Percentiles rank a stretch among this genome's conserved stretches.
phyloP scores from a whole-genome alignment of 1,140 invertebrate species.

The Leptopilina clavipes region DNA sequence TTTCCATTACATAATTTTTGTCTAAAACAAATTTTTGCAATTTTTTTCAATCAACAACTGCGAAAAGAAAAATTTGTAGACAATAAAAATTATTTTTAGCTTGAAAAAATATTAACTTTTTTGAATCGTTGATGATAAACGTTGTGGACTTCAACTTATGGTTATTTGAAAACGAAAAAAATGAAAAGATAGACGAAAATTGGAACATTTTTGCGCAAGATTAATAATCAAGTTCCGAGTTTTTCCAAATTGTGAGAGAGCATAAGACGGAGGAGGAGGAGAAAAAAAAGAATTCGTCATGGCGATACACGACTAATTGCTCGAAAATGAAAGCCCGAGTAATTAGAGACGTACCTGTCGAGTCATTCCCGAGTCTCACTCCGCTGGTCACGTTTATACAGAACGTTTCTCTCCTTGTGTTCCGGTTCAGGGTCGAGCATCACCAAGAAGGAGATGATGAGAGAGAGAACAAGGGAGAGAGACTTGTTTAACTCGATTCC shows the following conservation, averaged over 20 bases:
- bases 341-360: slow-evolving; percentile 53
- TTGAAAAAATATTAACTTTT: too few species aligned
- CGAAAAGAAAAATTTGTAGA: too few species aligned
- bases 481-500: slow-evolving; percentile 56
- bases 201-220: too few species aligned
- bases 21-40: too few species aligned
- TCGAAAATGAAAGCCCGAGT: slow-evolving; percentile 56
- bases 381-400: slow-evolving; percentile 43
- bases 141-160: too few species aligned
- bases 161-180: too few species aligned
- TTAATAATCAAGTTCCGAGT: not conserved
- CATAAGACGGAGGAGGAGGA: too few species aligned
- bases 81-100: too few species aligned
- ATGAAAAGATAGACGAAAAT: too few species aligned
- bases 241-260: not conserved
- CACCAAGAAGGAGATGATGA: not conserved
- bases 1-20: too few species aligned
- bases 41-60: too few species aligned
- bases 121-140: too few species aligned
- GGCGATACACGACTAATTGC: slow-evolving; percentile 24
- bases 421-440: slow-evolving; percentile 56
- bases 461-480: not conserved
- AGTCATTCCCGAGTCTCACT: slow-evolving; percentile 53
- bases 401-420: slow-evolving; percentile 50
- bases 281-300: slow-evolving; percentile 21